Evolutionary conservation across 2,888 invertebrate genomes (phyloP).

Genomic region (Subacronicta megacephala): DNA sequence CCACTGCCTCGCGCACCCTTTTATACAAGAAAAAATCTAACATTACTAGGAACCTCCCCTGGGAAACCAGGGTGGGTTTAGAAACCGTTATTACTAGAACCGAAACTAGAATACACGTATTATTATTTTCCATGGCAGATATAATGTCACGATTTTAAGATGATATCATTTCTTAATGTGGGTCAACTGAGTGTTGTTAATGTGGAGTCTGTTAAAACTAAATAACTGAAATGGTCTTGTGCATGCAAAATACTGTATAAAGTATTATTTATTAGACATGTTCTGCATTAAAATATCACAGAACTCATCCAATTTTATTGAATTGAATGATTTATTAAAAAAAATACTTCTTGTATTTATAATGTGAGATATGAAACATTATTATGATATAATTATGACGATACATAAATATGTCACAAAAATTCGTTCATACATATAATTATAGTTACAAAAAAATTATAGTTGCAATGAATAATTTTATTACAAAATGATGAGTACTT

Average conservation of each 20-base stretch:
- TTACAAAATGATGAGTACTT: slow-evolving; percentile 28
- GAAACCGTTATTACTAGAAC: slow-evolving; percentile 4
- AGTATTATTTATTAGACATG: background rate
- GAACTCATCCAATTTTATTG: background rate
- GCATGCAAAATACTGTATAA: background rate
- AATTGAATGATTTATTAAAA: background rate
- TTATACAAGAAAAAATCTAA: slow-evolving; percentile 97
- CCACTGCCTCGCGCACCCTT: slow-evolving; percentile 97
- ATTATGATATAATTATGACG: too few species aligned
- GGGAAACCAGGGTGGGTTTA: slow-evolving; percentile 7
- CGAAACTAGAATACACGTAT: slow-evolving; percentile 3
- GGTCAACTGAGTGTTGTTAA: too few species aligned
- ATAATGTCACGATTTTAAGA: background rate
- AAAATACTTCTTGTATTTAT: background rate
- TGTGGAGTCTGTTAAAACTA: too few species aligned
- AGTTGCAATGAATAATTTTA: slow-evolving; percentile 7
- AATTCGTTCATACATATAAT: slow-evolving; percentile 4
- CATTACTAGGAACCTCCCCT: slow-evolving; percentile 11
- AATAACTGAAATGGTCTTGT: background rate
- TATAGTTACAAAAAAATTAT: background rate
- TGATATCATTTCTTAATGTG: background rate
- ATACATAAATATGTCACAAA: background rate
- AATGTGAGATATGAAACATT: background rate
- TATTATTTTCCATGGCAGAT: slow-evolving; percentile 2
- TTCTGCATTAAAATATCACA: background rate